Conservation (phyloP, 2,888 invertebrate species). For the Himalopsyche japonica region DNA sequence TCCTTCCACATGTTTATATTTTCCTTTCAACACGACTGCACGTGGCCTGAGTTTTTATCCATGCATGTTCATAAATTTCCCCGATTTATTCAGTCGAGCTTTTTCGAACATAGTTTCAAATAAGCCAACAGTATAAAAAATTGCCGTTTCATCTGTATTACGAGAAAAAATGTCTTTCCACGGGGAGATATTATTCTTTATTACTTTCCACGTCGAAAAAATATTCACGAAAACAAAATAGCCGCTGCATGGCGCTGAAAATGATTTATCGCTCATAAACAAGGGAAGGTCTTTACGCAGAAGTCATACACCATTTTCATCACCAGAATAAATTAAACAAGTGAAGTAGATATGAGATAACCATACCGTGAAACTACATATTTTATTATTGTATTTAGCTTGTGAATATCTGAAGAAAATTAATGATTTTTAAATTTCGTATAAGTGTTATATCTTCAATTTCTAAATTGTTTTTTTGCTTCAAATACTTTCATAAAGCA, state of each 20-base stretch:
- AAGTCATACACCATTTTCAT: neutral
- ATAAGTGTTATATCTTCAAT: no score
- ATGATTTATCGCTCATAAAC: slow-evolving; percentile 21
- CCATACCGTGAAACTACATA: no score
- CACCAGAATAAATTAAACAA: no score
- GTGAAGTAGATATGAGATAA: no score
- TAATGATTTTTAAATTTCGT: no score
- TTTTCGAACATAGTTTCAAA: neutral
- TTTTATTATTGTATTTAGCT: no score
- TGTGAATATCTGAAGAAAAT: no score
- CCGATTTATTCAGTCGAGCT: neutral
- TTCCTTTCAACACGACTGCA: neutral
- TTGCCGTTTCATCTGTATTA: neutral
- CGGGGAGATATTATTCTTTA: neutral
- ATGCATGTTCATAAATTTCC: neutral
- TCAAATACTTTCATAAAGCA: no score
- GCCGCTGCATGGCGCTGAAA: slow-evolving; percentile 16
- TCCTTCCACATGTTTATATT: neutral
- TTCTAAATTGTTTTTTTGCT: no score
- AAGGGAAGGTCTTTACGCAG: neutral
- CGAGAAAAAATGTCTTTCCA: neutral
- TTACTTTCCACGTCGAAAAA: neutral
- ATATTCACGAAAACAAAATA: slow-evolving; percentile 8
- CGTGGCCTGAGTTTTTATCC: neutral
- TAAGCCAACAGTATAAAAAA: neutral